A percentile compares a stretch with the other conserved stretches of the same genome.
phyloP scores from a whole-genome alignment of 2,888 invertebrate genomes.

The Mesorhabditis spiculigera region DNA sequence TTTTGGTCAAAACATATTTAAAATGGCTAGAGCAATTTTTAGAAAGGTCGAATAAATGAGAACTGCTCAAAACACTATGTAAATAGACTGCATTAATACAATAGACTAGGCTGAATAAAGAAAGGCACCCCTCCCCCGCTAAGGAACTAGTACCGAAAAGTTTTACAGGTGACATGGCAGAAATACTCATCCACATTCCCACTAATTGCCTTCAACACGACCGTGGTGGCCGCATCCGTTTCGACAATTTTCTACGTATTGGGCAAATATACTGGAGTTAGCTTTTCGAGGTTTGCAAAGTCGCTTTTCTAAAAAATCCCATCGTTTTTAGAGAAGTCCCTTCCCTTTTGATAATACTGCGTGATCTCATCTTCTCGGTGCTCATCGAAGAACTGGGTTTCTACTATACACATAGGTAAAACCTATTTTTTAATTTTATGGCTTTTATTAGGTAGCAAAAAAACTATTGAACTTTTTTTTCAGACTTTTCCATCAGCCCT shows the following conservation, averaged over 20 bases:
- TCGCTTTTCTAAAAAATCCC: neutral
- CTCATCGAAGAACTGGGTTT: constrained; percentile 77
- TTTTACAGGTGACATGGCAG: neutral
- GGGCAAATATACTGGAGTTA: neutral
- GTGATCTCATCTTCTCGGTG: constrained; percentile 72
- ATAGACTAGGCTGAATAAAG: too few relatives aligned
- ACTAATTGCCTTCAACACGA: neutral
- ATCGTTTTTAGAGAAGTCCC: constrained; percentile 13
- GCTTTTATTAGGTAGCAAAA: neutral
- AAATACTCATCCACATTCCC: neutral
- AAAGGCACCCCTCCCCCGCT: too few relatives aligned
- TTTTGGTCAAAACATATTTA: too few relatives aligned
- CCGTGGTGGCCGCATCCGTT: neutral
- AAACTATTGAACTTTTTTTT: constrained; percentile 34
- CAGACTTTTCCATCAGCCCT: constrained; percentile 73
- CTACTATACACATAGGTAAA: constrained; percentile 77
- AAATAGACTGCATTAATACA: too few relatives aligned
- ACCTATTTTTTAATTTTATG: neutral
- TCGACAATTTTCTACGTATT: neutral
- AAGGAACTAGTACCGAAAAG: too few relatives aligned
- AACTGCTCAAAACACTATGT: too few relatives aligned
- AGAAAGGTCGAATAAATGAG: too few relatives aligned
- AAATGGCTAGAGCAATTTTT: too few relatives aligned
- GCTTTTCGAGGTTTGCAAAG: neutral
- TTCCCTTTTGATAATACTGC: constrained; percentile 17